A percentile compares a stretch with the other conserved stretches of the same genome.
These are phyloP conservation scores for Tringa solitaria DNA, from an alignment of 2,113 vertebrate species.

Conservation along the genomic window DNA sequence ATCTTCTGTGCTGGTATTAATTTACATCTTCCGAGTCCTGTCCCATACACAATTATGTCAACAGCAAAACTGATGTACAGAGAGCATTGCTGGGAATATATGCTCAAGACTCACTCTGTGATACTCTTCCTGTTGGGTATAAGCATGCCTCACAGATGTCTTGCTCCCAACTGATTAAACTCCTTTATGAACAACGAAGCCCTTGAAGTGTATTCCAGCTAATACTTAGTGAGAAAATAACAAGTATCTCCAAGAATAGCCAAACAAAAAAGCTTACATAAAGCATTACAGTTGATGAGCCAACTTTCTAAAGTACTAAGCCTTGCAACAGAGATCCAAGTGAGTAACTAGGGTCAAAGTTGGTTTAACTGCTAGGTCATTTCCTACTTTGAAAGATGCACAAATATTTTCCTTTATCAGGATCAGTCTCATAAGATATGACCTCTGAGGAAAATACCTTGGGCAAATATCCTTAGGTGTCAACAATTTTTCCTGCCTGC, in stretches of 20 bases:
- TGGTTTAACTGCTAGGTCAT: background rate
- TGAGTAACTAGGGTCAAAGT: background rate
- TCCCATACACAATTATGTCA: background rate
- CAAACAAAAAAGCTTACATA: background rate
- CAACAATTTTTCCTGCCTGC: background rate
- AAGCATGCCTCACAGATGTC: background rate
- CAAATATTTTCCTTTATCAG: background rate
- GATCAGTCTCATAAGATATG: background rate
- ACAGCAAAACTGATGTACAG: background rate
- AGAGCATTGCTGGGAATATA: background rate
- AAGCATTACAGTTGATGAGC: background rate
- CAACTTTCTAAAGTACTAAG: background rate
- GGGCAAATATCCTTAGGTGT: slow-evolving; percentile 22
- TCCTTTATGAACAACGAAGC: background rate
- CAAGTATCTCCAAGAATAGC: background rate
- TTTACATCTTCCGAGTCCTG: background rate
- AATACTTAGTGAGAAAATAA: background rate
- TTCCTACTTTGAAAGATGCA: background rate
- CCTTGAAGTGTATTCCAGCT: background rate
- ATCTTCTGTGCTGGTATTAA: background rate
- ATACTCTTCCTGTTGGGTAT: background rate
- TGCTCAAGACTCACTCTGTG: background rate
- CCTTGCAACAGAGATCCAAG: background rate
- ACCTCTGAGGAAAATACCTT: background rate
- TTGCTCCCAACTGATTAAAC: background rate